These are phyloP conservation scores for Amphimedon queenslandica DNA, from an alignment of 37 sponge, comb jelly and placozoan genomes.

Conservation along the genomic window DNA sequence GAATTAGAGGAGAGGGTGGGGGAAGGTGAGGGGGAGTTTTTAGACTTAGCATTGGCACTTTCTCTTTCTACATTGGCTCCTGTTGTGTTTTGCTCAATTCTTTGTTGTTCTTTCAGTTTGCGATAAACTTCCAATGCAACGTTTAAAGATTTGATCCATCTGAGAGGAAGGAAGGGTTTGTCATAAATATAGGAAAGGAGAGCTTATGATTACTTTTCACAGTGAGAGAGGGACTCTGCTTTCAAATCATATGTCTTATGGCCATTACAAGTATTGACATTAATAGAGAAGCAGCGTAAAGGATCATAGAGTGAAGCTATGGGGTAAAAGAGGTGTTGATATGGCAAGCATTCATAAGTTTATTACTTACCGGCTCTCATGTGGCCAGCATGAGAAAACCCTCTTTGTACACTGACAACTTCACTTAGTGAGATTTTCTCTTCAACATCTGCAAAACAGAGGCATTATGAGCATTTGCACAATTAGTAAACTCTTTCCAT, in stretches of 20 bases:
- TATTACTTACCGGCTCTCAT: slow-evolving; percentile 10
- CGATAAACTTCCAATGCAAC: slow-evolving; percentile 29
- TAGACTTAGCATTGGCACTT: background rate
- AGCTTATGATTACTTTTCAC: slow-evolving; percentile 24
- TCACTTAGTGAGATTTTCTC: background rate
- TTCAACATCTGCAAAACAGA: slow-evolving; percentile 1
- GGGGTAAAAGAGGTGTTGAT: background rate
- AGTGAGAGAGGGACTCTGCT: slow-evolving; percentile 14
- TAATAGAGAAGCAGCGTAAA: slow-evolving; percentile 24
- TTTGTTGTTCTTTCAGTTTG: slow-evolving; percentile 23
- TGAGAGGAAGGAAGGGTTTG: background rate
- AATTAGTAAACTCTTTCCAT: background rate
- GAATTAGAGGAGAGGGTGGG: too few species aligned
- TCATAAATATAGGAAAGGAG: background rate
- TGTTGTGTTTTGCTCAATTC: background rate
- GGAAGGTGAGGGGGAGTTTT: background rate
- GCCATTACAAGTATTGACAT: slow-evolving; percentile 6
- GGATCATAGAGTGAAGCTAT: slow-evolving; percentile 35
- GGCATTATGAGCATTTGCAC: background rate
- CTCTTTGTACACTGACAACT: slow-evolving; percentile 11
- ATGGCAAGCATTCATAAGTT: background rate
- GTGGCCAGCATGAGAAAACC: slow-evolving; percentile 23
- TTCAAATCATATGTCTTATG: slow-evolving; percentile 11
- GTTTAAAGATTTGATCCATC: slow-evolving; percentile 41
- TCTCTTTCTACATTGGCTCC: background rate